Conservation (phyloP, 2,888 invertebrate genomes). For the Torymus tubicola region DNA sequence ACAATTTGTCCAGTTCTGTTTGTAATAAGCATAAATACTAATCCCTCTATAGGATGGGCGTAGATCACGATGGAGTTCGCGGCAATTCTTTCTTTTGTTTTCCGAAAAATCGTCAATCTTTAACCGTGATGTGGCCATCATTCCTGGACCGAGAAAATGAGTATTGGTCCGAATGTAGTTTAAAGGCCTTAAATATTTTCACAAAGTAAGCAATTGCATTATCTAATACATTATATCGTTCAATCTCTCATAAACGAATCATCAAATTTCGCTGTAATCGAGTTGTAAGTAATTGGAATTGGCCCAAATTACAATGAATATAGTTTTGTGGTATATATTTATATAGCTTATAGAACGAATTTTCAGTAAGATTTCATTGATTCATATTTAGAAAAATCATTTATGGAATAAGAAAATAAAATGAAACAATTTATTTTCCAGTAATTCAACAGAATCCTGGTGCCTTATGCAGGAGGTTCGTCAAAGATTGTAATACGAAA, state of each 20-base stretch:
- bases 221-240: neutral
- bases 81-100: slow-evolving; percentile 11
- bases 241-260: neutral
- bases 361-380: too few relatives aligned
- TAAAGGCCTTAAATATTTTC: slow-evolving; percentile 32
- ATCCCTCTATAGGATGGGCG: neutral
- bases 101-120: neutral
- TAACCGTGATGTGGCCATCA: slow-evolving; percentile 21
- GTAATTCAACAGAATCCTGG: neutral
- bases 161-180: slow-evolving; percentile 33
- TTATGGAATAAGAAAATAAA: too few relatives aligned
- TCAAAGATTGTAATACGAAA: neutral
- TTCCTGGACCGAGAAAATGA: neutral
- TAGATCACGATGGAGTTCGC: slow-evolving; percentile 23
- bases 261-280: too few relatives aligned
- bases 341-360: too few relatives aligned
- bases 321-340: too few relatives aligned
- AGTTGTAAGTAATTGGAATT: too few relatives aligned
- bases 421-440: slow-evolving; percentile 3
- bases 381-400: too few relatives aligned
- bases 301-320: too few relatives aligned
- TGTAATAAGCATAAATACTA: neutral
- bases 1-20: too few relatives aligned
- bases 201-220: neutral
- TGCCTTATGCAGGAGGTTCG: slow-evolving; percentile 7